Evolutionary conservation across 2,113 vertebrate species (phyloP), one percentile per base, ranked within the genome.

Genomic region (Orycteropus afer): DNA sequence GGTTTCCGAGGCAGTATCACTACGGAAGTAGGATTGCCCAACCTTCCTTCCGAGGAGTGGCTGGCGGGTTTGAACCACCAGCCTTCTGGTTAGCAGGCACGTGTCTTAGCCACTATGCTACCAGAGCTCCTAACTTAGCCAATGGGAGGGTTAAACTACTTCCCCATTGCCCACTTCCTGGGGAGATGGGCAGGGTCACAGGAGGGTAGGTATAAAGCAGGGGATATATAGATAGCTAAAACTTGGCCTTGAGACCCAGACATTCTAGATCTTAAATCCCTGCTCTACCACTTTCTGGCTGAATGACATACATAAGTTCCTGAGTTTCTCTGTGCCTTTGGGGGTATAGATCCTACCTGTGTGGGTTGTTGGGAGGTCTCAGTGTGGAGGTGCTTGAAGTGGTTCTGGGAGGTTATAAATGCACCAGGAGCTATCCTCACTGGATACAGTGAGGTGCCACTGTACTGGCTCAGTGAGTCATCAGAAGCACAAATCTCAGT

Each of bases 151-250:
- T 23, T 71, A 23, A 5, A n/a, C 69, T 71, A 0, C n/a, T 14
- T 29, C 71, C 10, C 6, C 18, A 3, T 10, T 1, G 40, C 32
- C 61, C 7, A 3, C 29, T 51, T 51, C 23, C 8, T 1, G 53
- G 49, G 73, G 8, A 2, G 1, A 4, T 0, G 4, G 22, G 81
- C 5, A 25, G 37, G 73, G 12, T 20, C n/a, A 57, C 0, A 3
- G 17, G 49, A 53, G 37, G 5, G 51, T 3, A 12, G 55, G 63
- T 2, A 2, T 0, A 10, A 76, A 18, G 47, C 2, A 10, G n/a
- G 45, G 4, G 53, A 23, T 0, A 0, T 17, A 2, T 1, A 40
- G 45, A 0, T 3, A 1, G 25, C 7, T 59, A 32, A 32, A 34
- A 13, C 47, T 49, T 34, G 40, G 69, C 29, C 34, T 65, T 77